Base-by-base conservation (phyloP, 2,113 vertebrate genomes). In the Platichthys flesus region DNA sequence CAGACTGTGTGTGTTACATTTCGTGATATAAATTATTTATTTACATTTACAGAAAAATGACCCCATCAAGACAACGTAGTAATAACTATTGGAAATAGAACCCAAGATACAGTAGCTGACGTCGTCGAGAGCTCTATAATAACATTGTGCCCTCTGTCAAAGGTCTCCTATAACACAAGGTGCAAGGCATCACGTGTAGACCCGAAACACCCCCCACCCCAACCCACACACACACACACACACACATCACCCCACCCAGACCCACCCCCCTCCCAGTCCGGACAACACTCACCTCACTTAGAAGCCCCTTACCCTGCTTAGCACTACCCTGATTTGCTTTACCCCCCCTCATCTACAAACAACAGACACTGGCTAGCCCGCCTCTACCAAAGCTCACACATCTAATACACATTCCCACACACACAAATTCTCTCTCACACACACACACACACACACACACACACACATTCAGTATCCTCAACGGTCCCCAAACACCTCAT, bases 11-110 rank as follows among this genome's bases (percentile, higher is more conserved):
- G 7, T 14, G 49, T 81, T 88, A 87, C 85, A 83, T 92, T 92
- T 94, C 85, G 96, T 98, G 97, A 98, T 99, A 99, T 99, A 99
- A 99, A 99, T 99, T 98, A 98, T 98, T 99, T 99, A 99, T 99
- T 98, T 99, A 99, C 97, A 99, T 98, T 92, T 98, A 99, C 97
- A 98, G 97, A 98, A 99, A 96, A 95, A 98, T 97, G 90, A 99
- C 96, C 93, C 93, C 95, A 98, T 97, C 97, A 97, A 98, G 97
- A 99, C 97, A 99, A 97, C 96, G 96, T 97, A 91, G 92, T 94
- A 94, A 96, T 97, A 95, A 98, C 97, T 99, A 98, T 97, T 97
- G 97, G 96, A 99, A 99, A 98, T 97, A 97, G 97, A 94, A 98
- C 97, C 96, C 96, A 97, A 90, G 84, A 91, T 90, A 91, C 87